Conservation (phyloP, 2,888 invertebrate species). For the Teinopalpus imperialis region DNA sequence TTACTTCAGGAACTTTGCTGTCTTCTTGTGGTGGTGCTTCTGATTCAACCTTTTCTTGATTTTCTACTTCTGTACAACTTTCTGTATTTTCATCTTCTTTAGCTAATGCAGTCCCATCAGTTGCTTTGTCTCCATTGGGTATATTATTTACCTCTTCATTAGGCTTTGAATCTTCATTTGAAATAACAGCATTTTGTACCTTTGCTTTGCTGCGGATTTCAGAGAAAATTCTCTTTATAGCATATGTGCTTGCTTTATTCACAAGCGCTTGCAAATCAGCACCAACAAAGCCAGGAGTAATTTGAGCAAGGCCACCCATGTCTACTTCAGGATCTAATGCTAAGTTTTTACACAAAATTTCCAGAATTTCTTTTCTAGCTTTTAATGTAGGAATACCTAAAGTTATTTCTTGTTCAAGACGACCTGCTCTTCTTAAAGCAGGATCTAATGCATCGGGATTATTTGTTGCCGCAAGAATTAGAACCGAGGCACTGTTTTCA, state of each 20-base stretch:
- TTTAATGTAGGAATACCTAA: constrained; percentile 95
- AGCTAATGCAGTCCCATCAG: constrained; percentile 32
- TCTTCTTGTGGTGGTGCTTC: constrained; percentile 34
- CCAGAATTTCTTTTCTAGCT: constrained; percentile 90
- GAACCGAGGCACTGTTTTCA: constrained; percentile 82
- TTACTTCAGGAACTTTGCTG: constrained; percentile 32
- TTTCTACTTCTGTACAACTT: constrained; percentile 31
- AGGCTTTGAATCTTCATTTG: constrained; percentile 38
- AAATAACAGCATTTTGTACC: constrained; percentile 27
- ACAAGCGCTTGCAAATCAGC: constrained; percentile 94
- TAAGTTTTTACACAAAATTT: constrained; percentile 86
- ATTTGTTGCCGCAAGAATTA: constrained; percentile 98
- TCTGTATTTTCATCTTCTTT: constrained; percentile 35
- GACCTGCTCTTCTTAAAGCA: constrained; percentile 93
- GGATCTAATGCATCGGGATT: constrained; percentile 96
- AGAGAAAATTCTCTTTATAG: constrained; percentile 85
- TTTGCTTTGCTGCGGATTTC: constrained; percentile 46
- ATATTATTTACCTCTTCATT: constrained; percentile 47
- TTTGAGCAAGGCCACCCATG: constrained; percentile 87
- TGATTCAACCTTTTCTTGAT: constrained; percentile 33
- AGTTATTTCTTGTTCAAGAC: constrained; percentile 96
- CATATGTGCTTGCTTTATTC: constrained; percentile 93
- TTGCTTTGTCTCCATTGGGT: constrained; percentile 66
- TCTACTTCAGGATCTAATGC: constrained; percentile 87
- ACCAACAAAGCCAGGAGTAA: constrained; percentile 98